A percentile compares a stretch with the other conserved stretches of the same genome.
Evolutionary conservation across 23 tunicate genomes (phyloP).

Genomic region (Trididemnum nubilum): DNA sequence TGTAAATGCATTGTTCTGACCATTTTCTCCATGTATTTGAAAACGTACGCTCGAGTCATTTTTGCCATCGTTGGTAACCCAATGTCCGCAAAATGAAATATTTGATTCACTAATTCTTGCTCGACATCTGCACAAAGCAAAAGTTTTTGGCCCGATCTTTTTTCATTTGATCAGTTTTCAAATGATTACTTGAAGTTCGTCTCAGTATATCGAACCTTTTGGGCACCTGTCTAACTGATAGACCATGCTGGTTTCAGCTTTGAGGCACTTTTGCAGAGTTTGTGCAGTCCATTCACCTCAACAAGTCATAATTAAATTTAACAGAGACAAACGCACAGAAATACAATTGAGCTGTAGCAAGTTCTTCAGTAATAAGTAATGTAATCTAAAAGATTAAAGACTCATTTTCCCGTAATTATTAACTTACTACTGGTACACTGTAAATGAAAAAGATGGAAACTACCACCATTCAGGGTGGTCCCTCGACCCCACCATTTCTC

Average conservation of each 20-base stretch:
- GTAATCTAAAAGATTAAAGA: no score
- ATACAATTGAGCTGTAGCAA: no score
- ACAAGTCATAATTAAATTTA: no score
- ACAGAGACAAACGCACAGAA: no score
- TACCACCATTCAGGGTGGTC: no score
- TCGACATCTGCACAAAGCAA: neutral
- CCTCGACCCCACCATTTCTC: no score
- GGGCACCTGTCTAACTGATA: neutral
- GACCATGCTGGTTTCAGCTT: slow-evolving; percentile 1
- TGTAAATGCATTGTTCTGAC: neutral
- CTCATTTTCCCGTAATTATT: no score
- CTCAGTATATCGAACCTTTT: neutral
- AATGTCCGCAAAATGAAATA: slow-evolving; percentile 1
- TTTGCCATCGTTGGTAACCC: neutral
- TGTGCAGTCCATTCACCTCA: no score
- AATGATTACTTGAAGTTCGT: neutral
- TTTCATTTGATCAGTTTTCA: neutral
- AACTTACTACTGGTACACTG: no score
- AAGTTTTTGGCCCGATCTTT: neutral
- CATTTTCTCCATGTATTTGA: neutral
- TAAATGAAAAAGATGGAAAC: no score
- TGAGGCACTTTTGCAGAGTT: slow-evolving; percentile 10
- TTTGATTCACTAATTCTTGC: neutral
- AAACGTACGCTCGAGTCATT: neutral
- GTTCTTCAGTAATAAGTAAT: no score